Conservation (phyloP, 1,140 invertebrate species). For the Sarcophaga peregrina region DNA sequence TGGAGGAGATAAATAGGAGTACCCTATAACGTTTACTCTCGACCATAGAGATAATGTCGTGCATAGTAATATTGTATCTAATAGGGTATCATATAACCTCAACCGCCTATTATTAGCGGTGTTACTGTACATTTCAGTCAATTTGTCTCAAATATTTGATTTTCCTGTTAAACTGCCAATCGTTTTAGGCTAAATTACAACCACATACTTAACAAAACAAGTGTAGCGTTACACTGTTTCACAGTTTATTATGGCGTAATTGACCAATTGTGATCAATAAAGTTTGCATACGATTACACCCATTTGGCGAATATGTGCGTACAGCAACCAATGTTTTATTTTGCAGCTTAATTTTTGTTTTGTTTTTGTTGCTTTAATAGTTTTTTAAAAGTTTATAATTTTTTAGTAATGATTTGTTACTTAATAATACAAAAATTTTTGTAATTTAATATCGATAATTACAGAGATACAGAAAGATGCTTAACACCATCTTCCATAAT, state of each 20-base stretch:
- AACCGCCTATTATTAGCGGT: background rate
- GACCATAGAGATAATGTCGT: too few species aligned
- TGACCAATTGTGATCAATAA: slow-evolving; percentile 18
- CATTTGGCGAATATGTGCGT: background rate
- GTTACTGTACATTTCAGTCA: slow-evolving; percentile 15
- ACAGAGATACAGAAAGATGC: background rate
- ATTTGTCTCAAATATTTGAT: background rate
- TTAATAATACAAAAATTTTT: background rate
- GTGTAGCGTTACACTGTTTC: background rate
- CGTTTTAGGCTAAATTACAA: background rate
- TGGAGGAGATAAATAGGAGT: too few species aligned
- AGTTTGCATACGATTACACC: slow-evolving; percentile 21
- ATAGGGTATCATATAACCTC: too few species aligned
- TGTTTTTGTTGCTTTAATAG: background rate
- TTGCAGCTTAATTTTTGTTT: too few species aligned
- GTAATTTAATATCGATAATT: background rate
- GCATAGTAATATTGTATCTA: too few species aligned
- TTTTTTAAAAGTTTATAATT: slow-evolving; percentile 16
- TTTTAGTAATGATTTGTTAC: slow-evolving; percentile 15
- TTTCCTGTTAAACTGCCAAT: background rate
- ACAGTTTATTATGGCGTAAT: background rate
- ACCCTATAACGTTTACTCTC: too few species aligned
- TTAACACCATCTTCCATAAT: background rate
- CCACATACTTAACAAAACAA: background rate
- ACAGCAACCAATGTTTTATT: background rate